Conservation (phyloP, 1,140 invertebrate genomes). For the Parasteatoda tepidariorum region DNA sequence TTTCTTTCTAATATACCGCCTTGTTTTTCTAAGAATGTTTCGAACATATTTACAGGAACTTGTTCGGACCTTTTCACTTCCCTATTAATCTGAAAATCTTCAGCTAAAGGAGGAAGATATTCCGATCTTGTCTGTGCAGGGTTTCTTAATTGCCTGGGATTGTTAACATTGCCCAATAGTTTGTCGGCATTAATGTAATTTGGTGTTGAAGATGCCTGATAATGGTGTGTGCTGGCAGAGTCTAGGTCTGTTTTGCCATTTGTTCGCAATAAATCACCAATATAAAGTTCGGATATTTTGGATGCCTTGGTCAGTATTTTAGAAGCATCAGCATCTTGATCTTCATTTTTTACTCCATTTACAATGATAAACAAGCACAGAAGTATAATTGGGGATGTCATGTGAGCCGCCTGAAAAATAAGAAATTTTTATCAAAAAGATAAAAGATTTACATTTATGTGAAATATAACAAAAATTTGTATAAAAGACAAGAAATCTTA, state of each 20-base stretch:
- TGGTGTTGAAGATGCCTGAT: background rate
- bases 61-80: background rate
- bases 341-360: background rate
- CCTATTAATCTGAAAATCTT: background rate
- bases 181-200: background rate
- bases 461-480: background rate
- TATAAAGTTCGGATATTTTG: slow-evolving; percentile 35
- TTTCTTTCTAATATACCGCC: background rate
- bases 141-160: background rate
- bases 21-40: background rate
- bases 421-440: background rate
- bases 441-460: background rate
- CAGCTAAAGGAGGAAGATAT: background rate
- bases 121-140: background rate
- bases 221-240: background rate
- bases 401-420: background rate
- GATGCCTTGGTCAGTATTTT: background rate
- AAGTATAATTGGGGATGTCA: background rate
- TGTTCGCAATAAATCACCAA: slow-evolving; percentile 34
- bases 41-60: background rate
- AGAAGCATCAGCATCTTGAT: background rate
- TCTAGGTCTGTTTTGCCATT: slow-evolving; percentile 4
- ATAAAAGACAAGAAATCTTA: too few relatives aligned
- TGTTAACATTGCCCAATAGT: background rate
- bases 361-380: background rate